Base-by-base conservation (phyloP, 2,888 invertebrate species). In the Aricia artaxerxes region DNA sequence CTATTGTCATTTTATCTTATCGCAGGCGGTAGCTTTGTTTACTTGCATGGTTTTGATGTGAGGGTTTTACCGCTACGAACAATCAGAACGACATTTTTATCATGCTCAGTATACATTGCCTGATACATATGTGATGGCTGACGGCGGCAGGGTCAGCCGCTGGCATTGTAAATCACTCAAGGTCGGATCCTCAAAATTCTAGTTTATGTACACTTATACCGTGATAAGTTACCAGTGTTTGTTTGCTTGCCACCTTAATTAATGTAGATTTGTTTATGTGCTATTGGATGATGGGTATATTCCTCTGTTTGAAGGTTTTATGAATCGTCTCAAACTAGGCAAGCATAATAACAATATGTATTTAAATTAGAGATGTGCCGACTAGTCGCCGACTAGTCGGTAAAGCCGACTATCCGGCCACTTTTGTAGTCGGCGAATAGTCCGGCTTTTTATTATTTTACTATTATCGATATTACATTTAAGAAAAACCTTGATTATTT, bases 121-220 rank as follows among this genome's bases (percentile, higher is more conserved):
- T 86, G 81, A 83, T 85, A 89, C 88, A 90, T 88, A 88, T 81
- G 83, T 84, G 84, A 64, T 13, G 57, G 35, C 60, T 87, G 88
- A 87, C 88, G 89, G 86, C 87, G 89, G 87, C 88, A 88, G 84
- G 88, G 89, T 86, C 88, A 87, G 83, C 86, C 85, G 86, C 87
- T 81, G 82, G 79, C 82, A 82, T 82, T 44, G 73, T 73, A 60
- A 61, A 78, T 61, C 78, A 73, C 31, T 35, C 61, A 73, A 44
- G 78, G 73, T 31, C 31, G 31, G n/a, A 78, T 16, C 11, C 40
- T 61, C 40, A n/a, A 78, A 75, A 76, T 76, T 76, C 76, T 76
- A 76, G 49, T 57, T 57, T 57, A 76, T 76, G 53, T 35, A 53
- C 53, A 35, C 24, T 44, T 73, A 24, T 16, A n/a, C 53, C 13